Conservation (phyloP, 2,888 invertebrate species). For the Gastrophysa polygoni region DNA sequence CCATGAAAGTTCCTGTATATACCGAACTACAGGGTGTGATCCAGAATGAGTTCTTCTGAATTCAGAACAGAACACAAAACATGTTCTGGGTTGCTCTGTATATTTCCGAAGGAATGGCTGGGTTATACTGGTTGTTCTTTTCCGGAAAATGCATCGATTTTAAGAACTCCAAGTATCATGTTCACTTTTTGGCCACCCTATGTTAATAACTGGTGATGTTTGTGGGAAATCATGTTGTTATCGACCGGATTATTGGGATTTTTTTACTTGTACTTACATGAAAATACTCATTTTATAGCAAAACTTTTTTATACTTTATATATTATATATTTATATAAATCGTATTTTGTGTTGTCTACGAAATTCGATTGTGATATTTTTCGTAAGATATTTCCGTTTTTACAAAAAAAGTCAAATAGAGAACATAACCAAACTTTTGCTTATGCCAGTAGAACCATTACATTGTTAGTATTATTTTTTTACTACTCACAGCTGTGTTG, state of each 20-base stretch:
- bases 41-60: too few species aligned
- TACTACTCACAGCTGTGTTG: slow-evolving; percentile 26
- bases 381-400: slow-evolving; percentile 42
- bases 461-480: slow-evolving; percentile 40
- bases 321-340: slow-evolving; percentile 10
- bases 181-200: too few species aligned
- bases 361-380: slow-evolving; percentile 49
- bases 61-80: too few species aligned
- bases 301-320: slow-evolving; percentile 31
- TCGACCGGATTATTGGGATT: slow-evolving; percentile 27
- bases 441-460: slow-evolving; percentile 53
- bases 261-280: slow-evolving; percentile 43
- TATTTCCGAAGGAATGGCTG: too few species aligned
- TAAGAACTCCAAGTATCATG: too few species aligned
- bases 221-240: slow-evolving; percentile 28
- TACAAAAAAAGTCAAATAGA: slow-evolving; percentile 39
- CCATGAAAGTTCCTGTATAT: too few species aligned
- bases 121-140: too few species aligned
- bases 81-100: too few species aligned
- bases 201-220: too few species aligned
- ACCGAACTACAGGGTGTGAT: too few species aligned
- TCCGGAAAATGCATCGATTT: too few species aligned
- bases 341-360: slow-evolving; percentile 21
- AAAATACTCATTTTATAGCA: slow-evolving; percentile 43
- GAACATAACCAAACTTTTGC: slow-evolving; percentile 51